These are phyloP conservation scores for Phalloptychus januarius DNA, from an alignment of 2,797 vertebrate species.

Conservation along the genomic window DNA sequence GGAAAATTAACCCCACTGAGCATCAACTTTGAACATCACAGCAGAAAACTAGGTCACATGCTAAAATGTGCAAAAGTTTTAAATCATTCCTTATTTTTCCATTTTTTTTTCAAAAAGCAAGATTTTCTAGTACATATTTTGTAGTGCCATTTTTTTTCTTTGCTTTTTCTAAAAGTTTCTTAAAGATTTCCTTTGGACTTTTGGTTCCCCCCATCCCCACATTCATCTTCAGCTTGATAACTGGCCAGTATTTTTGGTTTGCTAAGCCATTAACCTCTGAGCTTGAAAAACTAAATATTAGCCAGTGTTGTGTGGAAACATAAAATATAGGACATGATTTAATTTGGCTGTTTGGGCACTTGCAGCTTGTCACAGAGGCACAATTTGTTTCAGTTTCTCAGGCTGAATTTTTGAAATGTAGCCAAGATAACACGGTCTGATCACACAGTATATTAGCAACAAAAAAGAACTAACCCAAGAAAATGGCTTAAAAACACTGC, in stretches of 20 bases:
- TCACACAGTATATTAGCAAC: not conserved
- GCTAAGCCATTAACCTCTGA: not conserved
- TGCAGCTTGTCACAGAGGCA: not conserved
- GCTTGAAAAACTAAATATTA: not conserved
- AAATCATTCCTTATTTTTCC: not conserved
- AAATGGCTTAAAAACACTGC: not conserved
- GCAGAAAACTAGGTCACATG: not conserved
- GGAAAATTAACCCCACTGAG: not conserved
- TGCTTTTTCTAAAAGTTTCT: not conserved
- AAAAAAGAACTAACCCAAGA: not conserved
- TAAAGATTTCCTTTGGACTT: not conserved
- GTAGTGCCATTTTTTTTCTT: not conserved
- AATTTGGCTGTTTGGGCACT: not conserved
- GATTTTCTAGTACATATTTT: not conserved
- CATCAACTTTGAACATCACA: not conserved
- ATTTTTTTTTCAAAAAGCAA: not conserved
- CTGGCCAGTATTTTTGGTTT: not conserved
- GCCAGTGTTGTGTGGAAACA: not conserved
- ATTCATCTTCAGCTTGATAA: not conserved
- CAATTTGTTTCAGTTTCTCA: not conserved
- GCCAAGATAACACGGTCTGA: not conserved
- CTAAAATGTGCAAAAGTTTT: not conserved
- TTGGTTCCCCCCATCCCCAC: not conserved
- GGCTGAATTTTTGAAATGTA: not conserved
- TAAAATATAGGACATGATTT: not conserved